Conservation (phyloP, 2,888 invertebrate genomes). For the Perdita meconis region DNA sequence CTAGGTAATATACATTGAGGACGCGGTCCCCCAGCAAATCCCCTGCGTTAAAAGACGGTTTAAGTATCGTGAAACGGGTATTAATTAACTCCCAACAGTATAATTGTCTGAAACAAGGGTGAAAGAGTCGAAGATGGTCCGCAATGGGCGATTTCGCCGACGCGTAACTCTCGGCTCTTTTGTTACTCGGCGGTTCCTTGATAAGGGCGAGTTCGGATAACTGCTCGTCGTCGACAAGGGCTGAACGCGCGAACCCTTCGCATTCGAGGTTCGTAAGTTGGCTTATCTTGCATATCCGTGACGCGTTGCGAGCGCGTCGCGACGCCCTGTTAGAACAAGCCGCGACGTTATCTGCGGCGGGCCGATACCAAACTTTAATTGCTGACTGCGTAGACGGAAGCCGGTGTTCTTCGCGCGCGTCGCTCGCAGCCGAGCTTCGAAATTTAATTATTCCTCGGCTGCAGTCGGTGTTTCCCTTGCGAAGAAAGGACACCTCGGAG, state of each 20-base stretch:
- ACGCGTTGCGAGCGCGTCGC: constrained; percentile 54
- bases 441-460: constrained; percentile 15
- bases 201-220: constrained; percentile 47
- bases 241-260: constrained; percentile 19
- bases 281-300: constrained; percentile 60
- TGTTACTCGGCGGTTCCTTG: constrained; percentile 23
- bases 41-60: constrained; percentile 52
- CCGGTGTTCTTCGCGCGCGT: neutral
- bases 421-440: neutral
- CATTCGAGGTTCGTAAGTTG: constrained; percentile 64
- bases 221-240: constrained; percentile 27
- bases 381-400: constrained; percentile 14
- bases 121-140: constrained; percentile 12
- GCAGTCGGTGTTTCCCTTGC: neutral
- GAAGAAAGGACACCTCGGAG: neutral
- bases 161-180: constrained; percentile 16
- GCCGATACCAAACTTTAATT: constrained; percentile 53
- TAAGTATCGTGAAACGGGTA: constrained; percentile 64
- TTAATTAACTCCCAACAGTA: constrained; percentile 58
- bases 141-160: neutral
- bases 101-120: constrained; percentile 50
- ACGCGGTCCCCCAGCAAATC: neutral
- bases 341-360: constrained; percentile 28
- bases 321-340: constrained; percentile 12
- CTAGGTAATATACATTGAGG: too few relatives aligned